These are phyloP conservation scores for Polypterus bichir DNA, from an alignment of 2,113 vertebrate genomes.

Conservation along the genomic window DNA sequence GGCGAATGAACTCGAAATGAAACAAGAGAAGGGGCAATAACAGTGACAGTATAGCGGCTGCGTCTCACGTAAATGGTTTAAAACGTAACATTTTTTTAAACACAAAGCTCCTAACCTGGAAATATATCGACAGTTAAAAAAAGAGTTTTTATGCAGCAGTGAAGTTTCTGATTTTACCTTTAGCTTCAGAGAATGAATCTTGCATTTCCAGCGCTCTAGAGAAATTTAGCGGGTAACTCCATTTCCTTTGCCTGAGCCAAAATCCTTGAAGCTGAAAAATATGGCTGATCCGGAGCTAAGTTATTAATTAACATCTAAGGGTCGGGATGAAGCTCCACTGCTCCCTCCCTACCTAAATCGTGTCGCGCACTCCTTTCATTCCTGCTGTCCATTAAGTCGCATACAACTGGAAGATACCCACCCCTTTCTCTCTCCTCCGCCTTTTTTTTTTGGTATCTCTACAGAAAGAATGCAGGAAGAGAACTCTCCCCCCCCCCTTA, in stretches of 20 bases:
- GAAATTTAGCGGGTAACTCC: too few relatives aligned
- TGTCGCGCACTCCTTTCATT: constrained; percentile 1
- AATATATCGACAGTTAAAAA: too few relatives aligned
- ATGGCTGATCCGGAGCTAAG: constrained; percentile 5
- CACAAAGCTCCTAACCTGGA: too few relatives aligned
- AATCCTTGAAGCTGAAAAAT: constrained; percentile 8
- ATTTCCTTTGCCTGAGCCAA: too few relatives aligned
- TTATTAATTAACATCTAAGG: neutral
- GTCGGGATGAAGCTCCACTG: constrained; percentile 5
- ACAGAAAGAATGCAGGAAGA: constrained; percentile 21
- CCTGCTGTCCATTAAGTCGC: neutral
- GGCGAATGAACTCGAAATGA: neutral
- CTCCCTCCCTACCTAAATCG: neutral
- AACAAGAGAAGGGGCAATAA: neutral
- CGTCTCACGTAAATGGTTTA: too few relatives aligned
- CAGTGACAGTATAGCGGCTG: neutral
- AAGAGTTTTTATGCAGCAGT: too few relatives aligned
- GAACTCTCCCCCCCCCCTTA: constrained; percentile 12
- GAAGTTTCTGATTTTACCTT: too few relatives aligned
- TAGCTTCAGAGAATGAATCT: too few relatives aligned
- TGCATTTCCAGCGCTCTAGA: too few relatives aligned
- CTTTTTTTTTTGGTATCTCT: constrained; percentile 11
- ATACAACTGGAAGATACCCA: constrained; percentile 5
- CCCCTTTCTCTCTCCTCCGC: too few relatives aligned
- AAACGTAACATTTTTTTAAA: too few relatives aligned